Conservation (phyloP, 2,113 vertebrate species). For the Aplodontia rufa region DNA sequence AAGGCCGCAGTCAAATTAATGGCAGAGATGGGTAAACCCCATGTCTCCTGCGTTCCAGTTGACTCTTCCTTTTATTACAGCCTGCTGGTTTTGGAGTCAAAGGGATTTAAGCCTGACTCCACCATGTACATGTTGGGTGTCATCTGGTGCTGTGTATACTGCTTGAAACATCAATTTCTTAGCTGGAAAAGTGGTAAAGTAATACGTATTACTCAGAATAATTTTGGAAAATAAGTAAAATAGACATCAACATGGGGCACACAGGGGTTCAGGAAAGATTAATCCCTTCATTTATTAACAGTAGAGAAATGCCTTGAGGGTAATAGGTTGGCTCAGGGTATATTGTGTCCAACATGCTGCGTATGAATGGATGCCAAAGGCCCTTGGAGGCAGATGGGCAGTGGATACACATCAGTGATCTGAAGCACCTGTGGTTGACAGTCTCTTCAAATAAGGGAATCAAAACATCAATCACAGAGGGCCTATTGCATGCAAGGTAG, state of each 20-base stretch:
- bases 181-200: background rate
- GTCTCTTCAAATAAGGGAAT: background rate
- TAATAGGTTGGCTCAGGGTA: background rate
- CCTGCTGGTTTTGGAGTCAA: background rate
- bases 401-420: background rate
- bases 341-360: too few species aligned
- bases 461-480: background rate
- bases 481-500: background rate
- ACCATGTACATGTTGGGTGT: background rate
- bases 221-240: conserved; percentile 30
- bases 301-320: background rate
- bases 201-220: background rate
- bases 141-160: background rate
- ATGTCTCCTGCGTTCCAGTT: background rate
- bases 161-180: background rate
- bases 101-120: background rate
- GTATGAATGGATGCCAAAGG: background rate
- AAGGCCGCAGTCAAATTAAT: conserved; percentile 7
- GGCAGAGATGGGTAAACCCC: background rate
- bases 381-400: background rate
- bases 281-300: background rate
- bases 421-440: background rate
- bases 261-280: background rate
- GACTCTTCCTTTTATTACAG: background rate
- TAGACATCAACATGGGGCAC: background rate